Evolutionary conservation across 2,888 invertebrate species (phyloP), one percentile per base, ranked within the genome.

Genomic region (Drosophila austrosaltans): DNA sequence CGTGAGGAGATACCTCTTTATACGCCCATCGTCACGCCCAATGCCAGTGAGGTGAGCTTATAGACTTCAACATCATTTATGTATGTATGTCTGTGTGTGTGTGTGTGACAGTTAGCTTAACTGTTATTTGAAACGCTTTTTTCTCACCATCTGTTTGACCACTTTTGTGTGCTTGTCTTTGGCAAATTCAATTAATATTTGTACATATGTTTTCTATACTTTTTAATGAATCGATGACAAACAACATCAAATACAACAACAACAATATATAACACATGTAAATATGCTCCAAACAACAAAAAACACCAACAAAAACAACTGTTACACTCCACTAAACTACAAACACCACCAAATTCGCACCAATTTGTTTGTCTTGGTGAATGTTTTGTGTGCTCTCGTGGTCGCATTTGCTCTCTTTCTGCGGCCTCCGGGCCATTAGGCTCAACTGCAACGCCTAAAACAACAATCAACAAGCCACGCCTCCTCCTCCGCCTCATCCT

Each of bases 1-100:
- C 85, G 89, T 0, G 92, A 92, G 69, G 92, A 92, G 67, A 84
- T 84, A 8, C 81, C 91, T 30, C 77, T 92, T 25, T 85, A 82
- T 62, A 83, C 91, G 6, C 89, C 91, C 58, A 86, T 90, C 63
- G 65, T 81, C 6, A 86, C 85, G n/a, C 85, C 85, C 42, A 89
- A 72, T 58, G 69, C 77, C 58, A 90, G 81, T 73, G 87, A 89
- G 78, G 91, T 92, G 75, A 92, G 92, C 82, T 28, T 28, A 16
- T 8, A 28, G 32, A 20, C 25, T 53, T 59, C 6, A 30, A 36
- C 57, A 4, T 6, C 48, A 57, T 48, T n/a, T 40, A 28, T 63
- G 42, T 61, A 20, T 48, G 1, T 32, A 36, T 40, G 42, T 60
- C 53, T 57, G 32, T 39, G n/a, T 16, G 30, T 42, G 8, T 7